Evolutionary conservation across 2,888 invertebrate species (phyloP), one percentile per base, ranked within the genome.

Genomic region (Ichneumon xanthorius): DNA sequence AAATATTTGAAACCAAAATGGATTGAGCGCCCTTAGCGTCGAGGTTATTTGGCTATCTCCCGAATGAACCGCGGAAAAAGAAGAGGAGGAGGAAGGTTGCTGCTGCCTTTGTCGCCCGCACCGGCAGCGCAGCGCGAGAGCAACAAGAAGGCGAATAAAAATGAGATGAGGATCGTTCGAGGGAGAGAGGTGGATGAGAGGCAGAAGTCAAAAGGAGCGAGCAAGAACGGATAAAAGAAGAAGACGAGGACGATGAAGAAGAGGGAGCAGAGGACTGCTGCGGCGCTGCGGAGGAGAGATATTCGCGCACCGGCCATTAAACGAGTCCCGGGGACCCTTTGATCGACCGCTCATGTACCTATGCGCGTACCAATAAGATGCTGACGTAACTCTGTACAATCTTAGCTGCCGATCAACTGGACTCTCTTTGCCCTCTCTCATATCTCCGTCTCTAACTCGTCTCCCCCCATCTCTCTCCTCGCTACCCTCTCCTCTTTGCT

Each of bases 341-440:
- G 92, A 92, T 92, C 92, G 90, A 89, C 90, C 91, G 90, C 91
- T 89, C 88, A 89, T 90, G 89, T 91, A 91, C 90, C 90, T 90
- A 89, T 89, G 88, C 90, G 88, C 89, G 90, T 89, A 91, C 90
- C 92, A 92, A 91, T 93, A 92, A 92, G 90, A 92, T 89, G 90
- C 92, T 93, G 92, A 93, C 93, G 92, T 92, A 93, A 93, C 92
- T 91, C 88, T 87, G 88, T 86, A 89, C 90, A 92, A 93, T 92
- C 92, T 92, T 82, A 86, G 88, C 89, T 89, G 89, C 88, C 91
- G 91, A 92, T 93, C 92, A 87, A 90, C 89, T 87, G 86, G 89
- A 88, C 88, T 86, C 82, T 84, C 77, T 72, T 70, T 71, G 63
- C 75, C 76, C 67, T 72, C 79, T 75, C 65, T 86, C 73, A 65